phyloP scores from a whole-genome alignment of 37 sponge, comb jelly and placozoan species.

The Spongilla lacustris region DNA sequence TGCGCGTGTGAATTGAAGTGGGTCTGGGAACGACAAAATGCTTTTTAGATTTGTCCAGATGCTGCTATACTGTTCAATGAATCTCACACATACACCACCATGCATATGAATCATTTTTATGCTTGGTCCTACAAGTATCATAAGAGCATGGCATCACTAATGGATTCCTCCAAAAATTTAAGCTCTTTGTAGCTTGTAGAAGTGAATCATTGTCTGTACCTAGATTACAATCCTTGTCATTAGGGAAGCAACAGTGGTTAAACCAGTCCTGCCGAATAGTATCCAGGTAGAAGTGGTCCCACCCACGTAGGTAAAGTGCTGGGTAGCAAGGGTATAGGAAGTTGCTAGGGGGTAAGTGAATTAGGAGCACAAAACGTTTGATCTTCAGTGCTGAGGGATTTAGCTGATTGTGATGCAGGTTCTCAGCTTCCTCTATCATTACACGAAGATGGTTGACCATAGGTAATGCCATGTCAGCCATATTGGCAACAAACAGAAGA shows the following conservation, averaged over 20 bases:
- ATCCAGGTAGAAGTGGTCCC: constrained; percentile 80
- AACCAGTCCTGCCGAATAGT: constrained; percentile 69
- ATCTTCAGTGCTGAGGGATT: no score
- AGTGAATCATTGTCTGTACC: neutral
- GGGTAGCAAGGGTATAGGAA: constrained; percentile 82
- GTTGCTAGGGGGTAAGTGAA: constrained; percentile 78
- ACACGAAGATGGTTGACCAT: constrained; percentile 72
- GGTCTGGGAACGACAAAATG: no score
- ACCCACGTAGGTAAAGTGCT: constrained; percentile 84
- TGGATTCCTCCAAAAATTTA: constrained; percentile 41
- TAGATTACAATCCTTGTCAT: no score
- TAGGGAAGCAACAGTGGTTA: constrained; percentile 46
- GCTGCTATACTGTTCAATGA: no score
- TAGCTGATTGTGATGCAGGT: no score
- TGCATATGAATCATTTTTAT: no score
- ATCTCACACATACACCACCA: no score
- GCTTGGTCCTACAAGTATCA: no score
- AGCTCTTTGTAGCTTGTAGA: neutral
- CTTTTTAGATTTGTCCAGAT: no score
- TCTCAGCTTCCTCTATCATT: neutral
- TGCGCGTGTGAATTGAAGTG: no score
- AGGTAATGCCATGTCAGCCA: constrained; percentile 59
- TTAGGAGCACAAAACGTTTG: constrained; percentile 77
- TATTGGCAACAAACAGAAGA: constrained; percentile 47
- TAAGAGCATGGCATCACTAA: no score